Conservation (phyloP, 2,797 vertebrate genomes). For the Platalea minor region DNA sequence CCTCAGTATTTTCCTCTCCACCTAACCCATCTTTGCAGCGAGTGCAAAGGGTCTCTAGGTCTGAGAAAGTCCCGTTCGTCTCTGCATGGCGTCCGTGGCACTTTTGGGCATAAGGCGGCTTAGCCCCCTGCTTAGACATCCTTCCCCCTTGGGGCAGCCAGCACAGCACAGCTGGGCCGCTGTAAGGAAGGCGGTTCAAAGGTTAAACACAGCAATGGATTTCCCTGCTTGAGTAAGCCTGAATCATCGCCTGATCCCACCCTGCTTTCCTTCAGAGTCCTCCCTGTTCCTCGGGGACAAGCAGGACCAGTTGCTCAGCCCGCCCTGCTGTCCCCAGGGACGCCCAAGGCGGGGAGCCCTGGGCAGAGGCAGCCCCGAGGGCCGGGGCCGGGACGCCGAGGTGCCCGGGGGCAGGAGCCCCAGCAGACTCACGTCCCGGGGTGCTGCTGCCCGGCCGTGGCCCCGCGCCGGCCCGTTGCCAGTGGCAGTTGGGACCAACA, state of each 20-base stretch:
- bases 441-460: not conserved
- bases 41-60: not conserved
- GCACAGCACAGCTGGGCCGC: not conserved
- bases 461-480: accelerated
- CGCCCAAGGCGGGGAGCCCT: not conserved
- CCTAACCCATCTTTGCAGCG: not conserved
- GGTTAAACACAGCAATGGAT: not conserved
- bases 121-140: not conserved
- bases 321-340: not conserved
- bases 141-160: not conserved
- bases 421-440: accelerated
- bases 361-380: not conserved
- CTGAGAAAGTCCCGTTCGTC: not conserved
- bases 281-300: accelerated
- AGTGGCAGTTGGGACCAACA: not conserved
- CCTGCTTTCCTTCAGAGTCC: not conserved
- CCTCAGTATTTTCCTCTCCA: not conserved
- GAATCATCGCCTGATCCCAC: not conserved
- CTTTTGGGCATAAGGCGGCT: not conserved
- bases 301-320: not conserved
- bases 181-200: not conserved
- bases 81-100: not conserved
- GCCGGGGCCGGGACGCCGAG: accelerated
- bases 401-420: not conserved
- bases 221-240: not conserved